Evolutionary conservation across 1,140 invertebrate genomes (phyloP).

Genomic region (Triops cancriformis): DNA sequence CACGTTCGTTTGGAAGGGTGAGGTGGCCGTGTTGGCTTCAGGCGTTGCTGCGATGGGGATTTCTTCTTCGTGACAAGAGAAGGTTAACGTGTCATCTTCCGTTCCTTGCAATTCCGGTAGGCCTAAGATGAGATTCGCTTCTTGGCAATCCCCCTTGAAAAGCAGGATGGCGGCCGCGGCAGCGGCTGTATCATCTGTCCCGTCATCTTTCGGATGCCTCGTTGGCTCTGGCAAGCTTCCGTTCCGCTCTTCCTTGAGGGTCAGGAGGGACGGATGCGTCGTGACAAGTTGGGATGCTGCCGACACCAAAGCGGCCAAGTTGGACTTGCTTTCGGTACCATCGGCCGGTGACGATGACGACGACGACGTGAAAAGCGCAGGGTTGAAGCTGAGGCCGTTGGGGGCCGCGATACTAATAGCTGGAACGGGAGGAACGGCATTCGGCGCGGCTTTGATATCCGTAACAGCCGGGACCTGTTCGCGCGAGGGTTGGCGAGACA

Average conservation of each 20-base stretch:
- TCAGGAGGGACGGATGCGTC: not conserved
- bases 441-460: too few species aligned
- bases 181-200: not conserved
- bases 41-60: not conserved
- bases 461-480: too few species aligned
- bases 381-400: not conserved
- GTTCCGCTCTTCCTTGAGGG: not conserved
- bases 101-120: not conserved
- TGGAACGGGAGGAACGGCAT: not conserved
- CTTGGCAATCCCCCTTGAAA: not conserved
- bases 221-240: too few species aligned
- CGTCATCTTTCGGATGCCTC: not conserved
- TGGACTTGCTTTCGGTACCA: not conserved
- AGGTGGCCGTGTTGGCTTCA: not conserved
- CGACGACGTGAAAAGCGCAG: not conserved
- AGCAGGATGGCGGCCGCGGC: not conserved
- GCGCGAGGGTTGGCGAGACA: too few species aligned
- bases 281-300: not conserved
- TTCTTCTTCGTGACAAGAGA: not conserved
- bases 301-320: not conserved
- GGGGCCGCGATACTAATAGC: not conserved
- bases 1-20: not conserved
- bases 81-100: not conserved
- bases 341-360: not conserved
- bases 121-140: constrained; percentile 2